Base-by-base conservation (phyloP, 2,113 vertebrate genomes). In the Astatoreochromis straeleni region DNA sequence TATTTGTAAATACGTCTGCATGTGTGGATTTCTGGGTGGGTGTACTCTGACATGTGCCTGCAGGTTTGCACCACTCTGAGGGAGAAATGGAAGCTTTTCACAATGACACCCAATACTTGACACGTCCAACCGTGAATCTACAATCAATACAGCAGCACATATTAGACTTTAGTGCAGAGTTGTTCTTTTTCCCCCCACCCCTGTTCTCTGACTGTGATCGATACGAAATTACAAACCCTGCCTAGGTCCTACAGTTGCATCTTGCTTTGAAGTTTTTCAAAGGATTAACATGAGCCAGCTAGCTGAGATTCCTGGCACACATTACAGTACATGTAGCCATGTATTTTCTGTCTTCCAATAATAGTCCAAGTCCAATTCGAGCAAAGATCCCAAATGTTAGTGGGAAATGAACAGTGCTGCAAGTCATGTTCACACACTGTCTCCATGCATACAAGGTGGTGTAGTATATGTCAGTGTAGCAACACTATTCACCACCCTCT, bases 101-200 rank as follows among this genome's bases (percentile, higher is more conserved):
- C 87, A 63, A 24, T 83, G 87, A 92, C 93, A 92, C 93, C 88
- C 93, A 57, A 92, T 94, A 85, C 85, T 33, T 63, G 70, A 91
- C 87, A 85, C 57, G 6, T 90, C 84, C 84, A 85, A 75, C 85
- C 91, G 93, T 87, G 91, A 94, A 87, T 89, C 83, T 38, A 19
- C 80, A 81, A 73, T 94, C 92, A 87, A 92, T 91, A 87, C 81
- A 49, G 42, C 80, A 35, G 19, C 88, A 80, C 83, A 83, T 83
- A 31, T 80, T 89, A 75, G 26, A 81, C 68, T 92, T 84, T n/a
- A 38, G 60, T 80, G 35, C 63, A 10, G 54, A 78, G 38, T 68
- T 82, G n/a, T 70, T 85, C 51, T 82, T 84, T 89, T 86, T 9
- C 4, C 24, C 38, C 38, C 68, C 83, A 82, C 88, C 86, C 53